Evolutionary conservation across 2,113 vertebrate genomes (phyloP), one percentile per base, ranked within the genome.

Genomic region (Catharus bicknelli): DNA sequence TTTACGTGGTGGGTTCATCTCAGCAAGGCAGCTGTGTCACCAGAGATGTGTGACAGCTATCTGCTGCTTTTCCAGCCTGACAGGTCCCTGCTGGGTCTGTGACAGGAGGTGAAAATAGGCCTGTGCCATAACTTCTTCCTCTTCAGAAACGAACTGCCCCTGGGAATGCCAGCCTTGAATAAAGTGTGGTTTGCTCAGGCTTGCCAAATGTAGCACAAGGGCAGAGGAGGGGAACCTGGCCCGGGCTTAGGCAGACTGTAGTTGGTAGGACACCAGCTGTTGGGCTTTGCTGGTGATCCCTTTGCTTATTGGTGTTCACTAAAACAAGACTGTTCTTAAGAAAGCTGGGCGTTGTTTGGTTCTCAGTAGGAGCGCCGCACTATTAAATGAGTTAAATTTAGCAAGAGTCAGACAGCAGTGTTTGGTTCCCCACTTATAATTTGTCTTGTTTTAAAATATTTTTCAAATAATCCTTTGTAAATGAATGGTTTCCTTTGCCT

Each of bases 401-500:
- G 75, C 18, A 67, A 38, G 76, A 83, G 51, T 18, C 53, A 63
- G 34, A 7, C 5, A n/a, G 47, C 13, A 30, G 6, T 0, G 0
- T 75, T 91, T 77, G 26, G 13, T n/a, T 90, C 29, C 23, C 17
- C 11, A 21, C 11, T 63, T 73, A 22, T 1, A 25, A 34, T 34
- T 34, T 34, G 34, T 34, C 34, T 34, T 34, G 34, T 34, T 34
- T 34, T 34, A 34, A 34, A 34, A 34, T 34, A 34, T 36, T 73
- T 74, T 77, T 62, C 17, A 36, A 53, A 32, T 90, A 0, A 20
- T 59, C 83, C 53, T 72, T 47, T 76, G 10, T 70, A 84, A 53
- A 69, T 50, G 27, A 47, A 38, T 86, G 53, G 25, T 45, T 96
- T 94, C 26, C 25, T 89, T 32, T 90, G 90, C 72, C 61, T 72